Evolutionary conservation across 2,797 vertebrate genomes (phyloP), one percentile per base, ranked within the genome.

Genomic region (Spheniscus humboldti): DNA sequence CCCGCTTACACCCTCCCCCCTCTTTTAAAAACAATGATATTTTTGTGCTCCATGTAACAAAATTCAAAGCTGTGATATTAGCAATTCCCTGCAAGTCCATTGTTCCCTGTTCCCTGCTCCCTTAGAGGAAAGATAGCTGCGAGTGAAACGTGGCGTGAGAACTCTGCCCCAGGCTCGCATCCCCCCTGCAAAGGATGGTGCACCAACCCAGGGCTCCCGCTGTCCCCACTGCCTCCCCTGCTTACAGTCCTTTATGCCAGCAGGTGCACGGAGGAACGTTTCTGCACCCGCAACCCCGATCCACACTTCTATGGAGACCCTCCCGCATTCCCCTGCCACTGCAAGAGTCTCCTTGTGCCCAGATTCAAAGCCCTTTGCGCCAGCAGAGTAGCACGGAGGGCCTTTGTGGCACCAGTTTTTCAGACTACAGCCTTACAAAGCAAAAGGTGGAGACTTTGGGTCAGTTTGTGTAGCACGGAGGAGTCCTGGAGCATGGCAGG

Each of bases 261-360:
- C 22, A 41, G 81, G 28, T 5, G 59, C 28, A 1, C 1, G 27
- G 69, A 73, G 59, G 27, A 56, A 39, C 10, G 0, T 27, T 31
- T 39, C 55, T 37, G 55, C 50, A 48, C 17, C 64, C 15, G 1
- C 39, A 10, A 12, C 59, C 9, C 0, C 4, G 10, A 27, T 3
- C 41, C 50, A 17, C 28, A 0, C n/a, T 31, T 11, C 41, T 4
- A 0, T 2, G 37, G 50, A 57, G 52, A 86, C 53, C 62, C 62
- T 52, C 59, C 81, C 18, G 7, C 68, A 2, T 22, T 13, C 27
- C 50, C 41, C 39, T 17, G 27, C 19, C 69, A 10, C 71, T 8
- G 31, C 20, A 7, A 11, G 37, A 6, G 35, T 3, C 45, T 48
- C 63, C 72, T 30, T 2, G 53, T 18, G 13, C 25, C 62, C 63